These are phyloP conservation scores for Cinara cedri DNA, from an alignment of 2,888 invertebrate species.

Conservation along the genomic window DNA sequence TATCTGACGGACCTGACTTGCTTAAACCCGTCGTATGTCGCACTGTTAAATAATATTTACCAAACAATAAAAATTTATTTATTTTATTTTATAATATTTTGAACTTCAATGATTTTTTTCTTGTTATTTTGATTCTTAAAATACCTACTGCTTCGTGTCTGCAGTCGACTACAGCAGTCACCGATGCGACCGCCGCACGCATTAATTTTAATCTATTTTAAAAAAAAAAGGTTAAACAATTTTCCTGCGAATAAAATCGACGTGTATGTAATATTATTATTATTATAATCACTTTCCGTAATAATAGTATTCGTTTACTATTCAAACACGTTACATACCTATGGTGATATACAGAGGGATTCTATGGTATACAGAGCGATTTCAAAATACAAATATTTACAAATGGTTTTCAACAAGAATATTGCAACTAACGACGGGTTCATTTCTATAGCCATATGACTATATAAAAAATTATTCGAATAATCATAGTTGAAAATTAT, in stretches of 20 bases:
- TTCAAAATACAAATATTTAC: not conserved
- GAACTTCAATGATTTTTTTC: conserved; percentile 1
- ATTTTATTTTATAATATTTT: not conserved
- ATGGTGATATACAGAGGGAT: conserved; percentile 1
- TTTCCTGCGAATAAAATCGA: not conserved
- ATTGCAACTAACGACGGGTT: not conserved
- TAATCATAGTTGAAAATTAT: too few species aligned
- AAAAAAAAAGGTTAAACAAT: not conserved
- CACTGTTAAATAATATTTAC: too few species aligned
- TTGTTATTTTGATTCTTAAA: not conserved
- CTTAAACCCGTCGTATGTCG: too few species aligned
- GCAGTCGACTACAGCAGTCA: not conserved
- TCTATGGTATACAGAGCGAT: not conserved
- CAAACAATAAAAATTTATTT: not conserved
- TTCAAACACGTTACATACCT: not conserved
- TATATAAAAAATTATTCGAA: too few species aligned
- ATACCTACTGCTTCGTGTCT: not conserved
- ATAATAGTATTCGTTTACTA: not conserved
- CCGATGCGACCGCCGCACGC: not conserved
- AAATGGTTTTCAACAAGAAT: not conserved
- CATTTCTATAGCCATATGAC: not conserved
- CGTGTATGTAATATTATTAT: not conserved
- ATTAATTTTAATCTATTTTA: not conserved
- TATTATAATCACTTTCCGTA: not conserved
- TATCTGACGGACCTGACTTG: too few species aligned